Base-by-base conservation (phyloP, 2,888 invertebrate species). In the Bhutanitis thaidina region DNA sequence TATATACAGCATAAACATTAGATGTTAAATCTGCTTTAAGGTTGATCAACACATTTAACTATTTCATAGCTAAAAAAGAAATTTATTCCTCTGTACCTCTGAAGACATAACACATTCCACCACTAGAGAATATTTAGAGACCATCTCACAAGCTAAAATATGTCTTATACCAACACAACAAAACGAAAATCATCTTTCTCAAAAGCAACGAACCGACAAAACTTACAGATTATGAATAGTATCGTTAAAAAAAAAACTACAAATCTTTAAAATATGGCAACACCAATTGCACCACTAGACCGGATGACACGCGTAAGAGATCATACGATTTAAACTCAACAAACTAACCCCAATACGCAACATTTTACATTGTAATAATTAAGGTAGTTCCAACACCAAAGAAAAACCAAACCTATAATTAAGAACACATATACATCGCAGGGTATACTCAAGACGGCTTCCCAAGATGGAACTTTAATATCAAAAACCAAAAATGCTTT, bases 291-390 rank as follows among this genome's bases (percentile, higher is more conserved):
- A 51, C 45, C 51, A 34, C 34, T 10, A 41, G 13, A 46, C 40
- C 36, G 36, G 8, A 51, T 51, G 51, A 51, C 51, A 51, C 51
- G n/a, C n/a, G 1, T 14, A n/a, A 40, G 51, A 51, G 51, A 51
- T 51, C 51, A 41, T 12, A 41, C 32, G 44, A 43, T 49, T n/a
- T 39, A 35, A 32, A 30, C 32, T 39, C 29, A 25, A 32, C 41
- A 34, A 34, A 34, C 12, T 34, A 30, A 20, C 27, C 27, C 27
- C n/a, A n/a, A 27, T 5, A 27, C 1, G 7, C 8, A 27, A 8
- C 5, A 8, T 7, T 27, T 8, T 27, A 20, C 5, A 27, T 27
- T 27, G 5, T 1, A 12, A 34, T 13, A 12, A 12, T 12, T 32
- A 32, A 34, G 7, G 7, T 30, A 30, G 30, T 30, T 30, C n/a